Evolutionary conservation across 92 coral and sea anemone genomes (phyloP).

Genomic region (Actinernus sp.): DNA sequence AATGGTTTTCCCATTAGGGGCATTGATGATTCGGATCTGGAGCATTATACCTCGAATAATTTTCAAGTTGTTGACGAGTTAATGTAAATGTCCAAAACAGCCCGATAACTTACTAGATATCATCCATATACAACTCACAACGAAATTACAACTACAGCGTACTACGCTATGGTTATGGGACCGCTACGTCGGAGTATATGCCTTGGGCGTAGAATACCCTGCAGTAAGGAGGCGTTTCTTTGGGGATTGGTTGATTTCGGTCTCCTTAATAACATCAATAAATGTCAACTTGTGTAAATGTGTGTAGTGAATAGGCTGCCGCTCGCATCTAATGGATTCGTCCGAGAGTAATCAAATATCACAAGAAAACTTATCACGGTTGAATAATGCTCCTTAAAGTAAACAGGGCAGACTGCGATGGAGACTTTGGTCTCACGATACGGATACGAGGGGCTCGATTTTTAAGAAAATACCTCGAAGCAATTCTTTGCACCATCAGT

Average conservation of each 20-base stretch:
- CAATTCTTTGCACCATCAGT: neutral
- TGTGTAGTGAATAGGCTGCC: constrained; percentile 8
- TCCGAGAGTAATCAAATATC: constrained; percentile 83
- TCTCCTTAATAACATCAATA: constrained; percentile 19
- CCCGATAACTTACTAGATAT: constrained; percentile 30
- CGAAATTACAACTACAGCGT: neutral
- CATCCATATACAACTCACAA: neutral
- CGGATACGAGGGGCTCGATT: no score
- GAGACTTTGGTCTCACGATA: no score
- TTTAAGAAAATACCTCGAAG: no score
- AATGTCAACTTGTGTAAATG: constrained; percentile 20
- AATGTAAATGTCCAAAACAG: constrained; percentile 60
- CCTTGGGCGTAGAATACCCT: no score
- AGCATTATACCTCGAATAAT: constrained; percentile 8
- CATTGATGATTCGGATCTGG: constrained; percentile 3
- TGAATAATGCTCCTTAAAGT: no score
- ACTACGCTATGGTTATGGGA: no score
- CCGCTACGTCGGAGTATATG: no score
- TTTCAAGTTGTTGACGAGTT: constrained; percentile 57
- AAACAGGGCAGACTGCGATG: no score
- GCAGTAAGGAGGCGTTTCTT: neutral
- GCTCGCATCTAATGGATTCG: constrained; percentile 68
- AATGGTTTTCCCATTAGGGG: neutral
- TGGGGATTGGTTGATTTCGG: constrained; percentile 16
- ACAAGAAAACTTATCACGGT: constrained; percentile 82